Evolutionary conservation across 2,888 invertebrate species (phyloP), one percentile per base, ranked within the genome.

Genomic region (Chironomus riparius): DNA sequence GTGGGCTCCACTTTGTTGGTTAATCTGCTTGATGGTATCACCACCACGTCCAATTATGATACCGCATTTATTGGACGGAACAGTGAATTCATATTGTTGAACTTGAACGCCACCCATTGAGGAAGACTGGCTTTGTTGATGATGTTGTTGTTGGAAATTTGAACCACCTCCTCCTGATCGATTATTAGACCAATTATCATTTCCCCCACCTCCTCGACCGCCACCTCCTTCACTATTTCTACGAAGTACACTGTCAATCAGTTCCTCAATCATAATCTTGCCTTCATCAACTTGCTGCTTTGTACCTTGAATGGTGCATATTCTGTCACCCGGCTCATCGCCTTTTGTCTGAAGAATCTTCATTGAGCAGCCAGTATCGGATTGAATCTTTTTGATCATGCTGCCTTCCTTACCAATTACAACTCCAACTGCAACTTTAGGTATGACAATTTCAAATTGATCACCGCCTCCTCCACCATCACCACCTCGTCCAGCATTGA

Each of bases 341-440:
- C 94, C 93, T 80, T 93, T 87, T 56, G 69, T 69, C 78, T 85
- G 85, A 79, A 89, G 88, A 83, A 98, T 97, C 83, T 98, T 98
- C 68, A 98, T 92, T 80, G 95, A 89, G 77, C 95, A 95, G 0
- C 97, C 97, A 0, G 96, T 94, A 83, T 98, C 97, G 0, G 91
- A 91, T 84, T 97, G 97, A 78, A 98, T 95, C 84, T 95, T 94
- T 85, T 97, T 97, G 79, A 98, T 98, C 94, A 97, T 98, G 79
- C 98, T 97, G 12, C 98, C 98, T 4, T 95, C 95, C 83, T 97
- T 96, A 13, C 98, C 98, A 79, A 98, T 98, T 56, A 98, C 97
- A 12, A 98, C 94, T 68, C 98, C 98, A 7, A 98, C 98, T 0
- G 95, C 95, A 74, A 92, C 89, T 81, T 95, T 90, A 3, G 98